Percentiles rank a stretch among this genome's conserved stretches.
These are phyloP conservation scores for Lapara coniferarum DNA, from an alignment of 2,888 invertebrate genomes.

Conservation along the genomic window DNA sequence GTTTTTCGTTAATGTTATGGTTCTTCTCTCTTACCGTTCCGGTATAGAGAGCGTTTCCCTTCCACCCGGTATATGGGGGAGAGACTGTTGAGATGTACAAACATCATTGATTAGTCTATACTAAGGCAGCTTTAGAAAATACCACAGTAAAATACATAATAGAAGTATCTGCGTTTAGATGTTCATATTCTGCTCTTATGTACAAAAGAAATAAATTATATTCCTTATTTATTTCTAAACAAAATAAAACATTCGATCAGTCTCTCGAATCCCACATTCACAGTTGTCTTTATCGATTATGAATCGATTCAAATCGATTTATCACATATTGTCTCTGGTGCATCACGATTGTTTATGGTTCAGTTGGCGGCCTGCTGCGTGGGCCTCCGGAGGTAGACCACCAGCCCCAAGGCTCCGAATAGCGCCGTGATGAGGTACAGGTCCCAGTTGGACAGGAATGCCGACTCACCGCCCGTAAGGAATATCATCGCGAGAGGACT, in stretches of 20 bases:
- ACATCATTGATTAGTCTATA: no score
- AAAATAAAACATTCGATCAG: neutral
- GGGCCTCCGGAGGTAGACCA: constrained; percentile 91
- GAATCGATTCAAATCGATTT: constrained; percentile 4
- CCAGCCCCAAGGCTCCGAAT: constrained; percentile 90
- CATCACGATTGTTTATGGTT: neutral
- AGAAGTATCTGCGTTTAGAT: neutral
- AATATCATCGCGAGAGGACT: constrained; percentile 85
- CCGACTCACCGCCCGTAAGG: constrained; percentile 86
- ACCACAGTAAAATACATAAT: no score
- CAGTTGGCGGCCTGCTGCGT: constrained; percentile 40
- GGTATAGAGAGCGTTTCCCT: no score
- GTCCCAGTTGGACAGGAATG: constrained; percentile 96
- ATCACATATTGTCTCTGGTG: neutral
- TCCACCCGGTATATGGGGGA: no score
- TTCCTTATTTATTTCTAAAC: neutral
- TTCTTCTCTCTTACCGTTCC: no score
- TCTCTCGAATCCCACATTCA: constrained; percentile 2
- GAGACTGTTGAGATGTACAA: no score
- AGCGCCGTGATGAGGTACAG: constrained; percentile 93
- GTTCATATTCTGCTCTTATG: neutral
- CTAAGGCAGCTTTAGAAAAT: no score
- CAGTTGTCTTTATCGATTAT: constrained; percentile 6
- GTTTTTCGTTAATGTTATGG: no score
- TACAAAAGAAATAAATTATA: neutral